A percentile compares a stretch with the other conserved stretches of the same genome.
phyloP scores from a whole-genome alignment of 1,140 invertebrate genomes.

The Trissolcus basalis region DNA sequence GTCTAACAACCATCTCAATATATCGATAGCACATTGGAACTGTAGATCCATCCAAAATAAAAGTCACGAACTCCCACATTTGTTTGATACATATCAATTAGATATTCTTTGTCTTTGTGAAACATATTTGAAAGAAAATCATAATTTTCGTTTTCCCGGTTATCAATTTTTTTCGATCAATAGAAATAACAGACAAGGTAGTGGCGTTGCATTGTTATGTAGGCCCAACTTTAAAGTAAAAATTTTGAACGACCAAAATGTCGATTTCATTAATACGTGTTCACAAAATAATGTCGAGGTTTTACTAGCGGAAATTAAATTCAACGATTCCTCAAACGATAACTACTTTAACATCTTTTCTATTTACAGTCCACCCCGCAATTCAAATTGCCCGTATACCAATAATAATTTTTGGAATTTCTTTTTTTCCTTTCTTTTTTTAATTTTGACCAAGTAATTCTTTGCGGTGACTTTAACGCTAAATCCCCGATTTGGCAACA shows the following conservation, averaged over 20 bases:
- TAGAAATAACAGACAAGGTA: background rate
- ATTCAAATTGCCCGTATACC: background rate
- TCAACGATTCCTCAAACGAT: too few species aligned
- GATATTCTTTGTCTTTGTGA: slow-evolving; percentile 1
- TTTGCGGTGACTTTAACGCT: background rate
- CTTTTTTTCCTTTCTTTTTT: background rate
- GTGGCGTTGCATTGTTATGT: background rate
- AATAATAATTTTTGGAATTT: background rate
- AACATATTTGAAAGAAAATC: background rate
- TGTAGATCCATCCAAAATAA: background rate
- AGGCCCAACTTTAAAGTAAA: background rate
- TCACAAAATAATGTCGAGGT: background rate
- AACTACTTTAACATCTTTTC: too few species aligned
- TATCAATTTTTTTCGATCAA: background rate
- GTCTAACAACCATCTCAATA: too few species aligned
- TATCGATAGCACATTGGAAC: background rate
- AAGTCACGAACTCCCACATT: background rate
- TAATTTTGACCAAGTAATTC: slow-evolving; percentile 2
- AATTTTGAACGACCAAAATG: background rate
- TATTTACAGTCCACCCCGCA: background rate
- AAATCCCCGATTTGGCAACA: background rate
- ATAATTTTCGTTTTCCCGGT: background rate
- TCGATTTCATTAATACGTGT: background rate
- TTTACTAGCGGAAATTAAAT: too few species aligned
- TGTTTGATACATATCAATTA: background rate